A percentile compares a stretch with the other conserved stretches of the same genome.
Evolutionary conservation across 2,888 invertebrate genomes (phyloP).

Genomic region (Saturnia pavonia): DNA sequence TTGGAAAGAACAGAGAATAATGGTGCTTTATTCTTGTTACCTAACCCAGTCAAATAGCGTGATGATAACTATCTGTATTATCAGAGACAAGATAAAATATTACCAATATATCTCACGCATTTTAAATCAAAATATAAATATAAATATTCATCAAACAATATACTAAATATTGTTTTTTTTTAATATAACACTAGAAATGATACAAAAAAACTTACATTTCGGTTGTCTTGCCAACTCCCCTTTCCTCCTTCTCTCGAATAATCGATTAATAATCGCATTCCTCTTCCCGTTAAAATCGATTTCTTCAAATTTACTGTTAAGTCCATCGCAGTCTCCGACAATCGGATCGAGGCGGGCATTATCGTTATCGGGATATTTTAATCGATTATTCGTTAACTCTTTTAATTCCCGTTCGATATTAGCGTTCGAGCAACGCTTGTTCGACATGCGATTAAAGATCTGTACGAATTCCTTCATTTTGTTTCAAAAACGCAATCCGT

Average conservation of each 20-base stretch:
- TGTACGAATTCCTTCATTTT: constrained; percentile 84
- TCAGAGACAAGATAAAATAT: too few relatives aligned
- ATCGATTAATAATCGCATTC: constrained; percentile 66
- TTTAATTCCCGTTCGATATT: constrained; percentile 44
- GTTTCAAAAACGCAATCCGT: background rate
- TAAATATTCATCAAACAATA: too few relatives aligned
- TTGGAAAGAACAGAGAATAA: too few relatives aligned
- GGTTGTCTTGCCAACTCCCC: constrained; percentile 64
- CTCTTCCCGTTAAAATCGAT: constrained; percentile 61
- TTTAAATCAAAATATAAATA: too few relatives aligned
- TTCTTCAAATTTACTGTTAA: constrained; percentile 64
- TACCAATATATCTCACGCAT: too few relatives aligned
- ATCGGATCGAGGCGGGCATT: constrained; percentile 57
- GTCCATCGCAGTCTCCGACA: constrained; percentile 64
- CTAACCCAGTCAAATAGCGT: too few relatives aligned
- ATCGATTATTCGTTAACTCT: constrained; percentile 58
- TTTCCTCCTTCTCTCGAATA: constrained; percentile 61
- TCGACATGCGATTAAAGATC: constrained; percentile 80
- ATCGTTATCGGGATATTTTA: constrained; percentile 57
- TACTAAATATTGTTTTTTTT: too few relatives aligned
- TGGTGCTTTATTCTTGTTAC: too few relatives aligned
- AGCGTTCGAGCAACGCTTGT: constrained; percentile 73
- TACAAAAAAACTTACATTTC: constrained; percentile 59
- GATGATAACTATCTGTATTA: too few relatives aligned
- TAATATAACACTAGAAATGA: background rate